Conservation (phyloP, 2,888 invertebrate genomes). For the Brenthis daphne region DNA sequence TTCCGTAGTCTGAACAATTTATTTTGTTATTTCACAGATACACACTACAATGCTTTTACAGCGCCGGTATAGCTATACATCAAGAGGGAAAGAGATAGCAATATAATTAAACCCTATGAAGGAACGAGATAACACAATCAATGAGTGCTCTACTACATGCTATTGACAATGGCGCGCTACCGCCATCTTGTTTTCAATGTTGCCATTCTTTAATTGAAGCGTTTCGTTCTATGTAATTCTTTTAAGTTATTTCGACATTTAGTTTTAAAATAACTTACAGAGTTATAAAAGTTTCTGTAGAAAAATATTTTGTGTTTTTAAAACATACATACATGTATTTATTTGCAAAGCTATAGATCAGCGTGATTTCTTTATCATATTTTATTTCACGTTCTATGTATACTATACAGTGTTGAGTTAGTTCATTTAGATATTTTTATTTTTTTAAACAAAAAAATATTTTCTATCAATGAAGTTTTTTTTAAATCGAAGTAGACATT, state of each 20-base stretch:
- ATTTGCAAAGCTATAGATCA: no score
- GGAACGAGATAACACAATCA: conserved; percentile 36
- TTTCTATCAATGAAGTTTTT: no score
- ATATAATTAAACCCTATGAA: conserved; percentile 1
- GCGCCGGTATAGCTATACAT: conserved; percentile 26
- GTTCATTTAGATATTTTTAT: no score
- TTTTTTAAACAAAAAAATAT: no score
- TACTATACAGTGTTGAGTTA: no score
- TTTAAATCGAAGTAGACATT: no score
- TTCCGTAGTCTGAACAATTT: conserved; percentile 54
- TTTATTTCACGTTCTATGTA: no score
- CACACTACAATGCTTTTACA: conserved; percentile 26
- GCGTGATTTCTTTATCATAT: no score
- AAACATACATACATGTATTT: no score
- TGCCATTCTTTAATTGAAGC: conserved; percentile 36
- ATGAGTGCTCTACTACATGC: conserved; percentile 17
- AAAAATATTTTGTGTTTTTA: no score
- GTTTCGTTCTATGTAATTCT: conserved; percentile 29
- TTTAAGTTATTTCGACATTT: background rate
- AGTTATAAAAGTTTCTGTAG: no score
- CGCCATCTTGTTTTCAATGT: conserved; percentile 45
- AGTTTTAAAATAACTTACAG: no score
- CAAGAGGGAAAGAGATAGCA: conserved; percentile 34
- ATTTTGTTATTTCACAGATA: conserved; percentile 32
- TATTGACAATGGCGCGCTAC: conserved; percentile 43